Evolutionary conservation across 2,797 vertebrate species (phyloP).

Genomic region (Anas flavirostris): DNA sequence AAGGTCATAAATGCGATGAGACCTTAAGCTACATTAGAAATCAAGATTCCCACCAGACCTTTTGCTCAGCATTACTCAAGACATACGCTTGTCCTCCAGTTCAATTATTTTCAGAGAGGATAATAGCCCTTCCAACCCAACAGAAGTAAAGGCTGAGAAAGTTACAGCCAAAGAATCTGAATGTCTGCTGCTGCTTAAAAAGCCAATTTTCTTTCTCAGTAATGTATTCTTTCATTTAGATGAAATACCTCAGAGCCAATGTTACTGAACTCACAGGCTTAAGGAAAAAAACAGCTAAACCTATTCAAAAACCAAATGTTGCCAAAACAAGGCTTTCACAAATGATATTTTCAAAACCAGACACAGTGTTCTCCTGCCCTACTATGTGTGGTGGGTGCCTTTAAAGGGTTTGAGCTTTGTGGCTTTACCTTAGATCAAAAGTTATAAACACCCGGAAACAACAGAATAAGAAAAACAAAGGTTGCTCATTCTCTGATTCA

Average conservation of each 20-base stretch:
- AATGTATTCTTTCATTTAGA: background rate
- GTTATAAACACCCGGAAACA: background rate
- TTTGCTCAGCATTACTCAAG: background rate
- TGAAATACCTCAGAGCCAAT: background rate
- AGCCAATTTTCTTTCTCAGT: background rate
- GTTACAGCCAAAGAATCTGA: background rate
- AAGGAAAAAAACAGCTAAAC: background rate
- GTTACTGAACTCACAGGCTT: background rate
- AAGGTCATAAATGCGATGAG: background rate
- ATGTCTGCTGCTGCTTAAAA: background rate
- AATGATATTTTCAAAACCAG: background rate
- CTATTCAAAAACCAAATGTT: background rate
- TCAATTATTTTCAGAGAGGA: background rate
- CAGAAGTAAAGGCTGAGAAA: background rate
- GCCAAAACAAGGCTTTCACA: background rate
- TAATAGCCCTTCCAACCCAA: background rate
- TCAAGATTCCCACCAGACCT: background rate
- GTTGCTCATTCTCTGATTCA: background rate
- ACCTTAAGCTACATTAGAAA: background rate
- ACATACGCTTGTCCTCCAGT: background rate
- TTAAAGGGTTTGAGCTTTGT: background rate
- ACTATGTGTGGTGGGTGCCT: background rate
- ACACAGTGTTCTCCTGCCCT: background rate
- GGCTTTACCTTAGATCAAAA: background rate
- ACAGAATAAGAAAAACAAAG: background rate